Conservation (phyloP, 2,888 invertebrate species). For the Cephonodes hylas region DNA sequence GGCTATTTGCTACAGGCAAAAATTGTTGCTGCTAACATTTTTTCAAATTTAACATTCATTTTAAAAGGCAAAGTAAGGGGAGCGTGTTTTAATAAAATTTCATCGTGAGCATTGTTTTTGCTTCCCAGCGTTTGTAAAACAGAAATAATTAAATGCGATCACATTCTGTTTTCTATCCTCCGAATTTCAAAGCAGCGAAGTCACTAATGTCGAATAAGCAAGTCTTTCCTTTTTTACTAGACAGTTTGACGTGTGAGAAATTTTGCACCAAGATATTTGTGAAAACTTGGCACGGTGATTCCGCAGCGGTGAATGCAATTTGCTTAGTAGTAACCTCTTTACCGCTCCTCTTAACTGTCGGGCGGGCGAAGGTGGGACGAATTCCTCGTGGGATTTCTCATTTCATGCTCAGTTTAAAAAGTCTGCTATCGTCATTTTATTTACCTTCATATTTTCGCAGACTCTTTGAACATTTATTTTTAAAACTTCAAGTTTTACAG, state of each 20-base stretch:
- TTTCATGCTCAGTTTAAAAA: slow-evolving; percentile 72
- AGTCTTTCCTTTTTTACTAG: slow-evolving; percentile 28
- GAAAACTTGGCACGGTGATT: slow-evolving; percentile 47
- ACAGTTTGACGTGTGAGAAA: slow-evolving; percentile 34
- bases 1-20: slow-evolving; percentile 40
- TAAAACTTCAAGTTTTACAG: background rate
- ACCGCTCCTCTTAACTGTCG: slow-evolving; percentile 43
- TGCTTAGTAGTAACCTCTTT: slow-evolving; percentile 68
- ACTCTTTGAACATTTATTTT: slow-evolving; percentile 7
- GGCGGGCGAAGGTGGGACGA: slow-evolving; percentile 33
- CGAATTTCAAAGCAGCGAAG: background rate
- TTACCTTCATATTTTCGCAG: slow-evolving; percentile 31
- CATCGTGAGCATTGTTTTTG: background rate
- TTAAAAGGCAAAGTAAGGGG: background rate
- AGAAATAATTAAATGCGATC: background rate
- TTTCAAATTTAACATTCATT: slow-evolving; percentile 12
- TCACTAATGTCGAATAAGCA: slow-evolving; percentile 8
- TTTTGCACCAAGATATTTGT: slow-evolving; percentile 32
- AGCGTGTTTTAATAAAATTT: background rate
- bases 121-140: background rate
- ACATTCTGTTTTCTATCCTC: background rate
- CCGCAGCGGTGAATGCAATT: slow-evolving; percentile 59
- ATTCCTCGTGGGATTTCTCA: slow-evolving; percentile 63
- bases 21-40: slow-evolving; percentile 34
- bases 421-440: slow-evolving; percentile 41